phyloP scores from a whole-genome alignment of 1,140 invertebrate species.

The Belonocnema kinseyi region DNA sequence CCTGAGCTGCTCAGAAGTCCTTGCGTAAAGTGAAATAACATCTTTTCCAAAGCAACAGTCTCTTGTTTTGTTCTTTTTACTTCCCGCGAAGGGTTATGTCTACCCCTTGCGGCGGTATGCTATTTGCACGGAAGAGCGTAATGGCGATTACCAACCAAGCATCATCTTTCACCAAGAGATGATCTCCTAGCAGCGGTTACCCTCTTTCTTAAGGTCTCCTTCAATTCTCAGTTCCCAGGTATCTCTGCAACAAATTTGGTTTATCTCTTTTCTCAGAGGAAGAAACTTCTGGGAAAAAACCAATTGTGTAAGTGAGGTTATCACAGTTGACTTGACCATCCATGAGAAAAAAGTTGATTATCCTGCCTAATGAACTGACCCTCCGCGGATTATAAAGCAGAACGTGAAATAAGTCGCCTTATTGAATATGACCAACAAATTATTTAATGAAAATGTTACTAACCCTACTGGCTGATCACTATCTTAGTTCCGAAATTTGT shows the following conservation, averaged over 20 bases:
- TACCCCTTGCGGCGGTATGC: constrained; percentile 52
- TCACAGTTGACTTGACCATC: no score
- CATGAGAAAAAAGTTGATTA: no score
- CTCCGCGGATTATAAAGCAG: no score
- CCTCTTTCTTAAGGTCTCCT: background rate
- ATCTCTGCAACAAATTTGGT: background rate
- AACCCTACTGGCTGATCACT: no score
- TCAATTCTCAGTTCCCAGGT: background rate
- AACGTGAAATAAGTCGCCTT: no score
- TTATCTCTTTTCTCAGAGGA: background rate
- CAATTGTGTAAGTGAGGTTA: no score
- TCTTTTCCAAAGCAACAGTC: constrained; percentile 50
- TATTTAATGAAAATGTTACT: no score
- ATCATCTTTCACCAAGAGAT: constrained; percentile 39
- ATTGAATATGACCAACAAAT: no score
- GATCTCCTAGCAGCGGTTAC: background rate
- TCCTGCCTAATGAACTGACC: no score
- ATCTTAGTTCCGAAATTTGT: no score
- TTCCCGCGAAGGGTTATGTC: constrained; percentile 43
- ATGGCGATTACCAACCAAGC: constrained; percentile 50
- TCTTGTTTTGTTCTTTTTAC: background rate
- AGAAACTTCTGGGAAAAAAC: background rate
- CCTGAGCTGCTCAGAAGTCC: constrained; percentile 52
- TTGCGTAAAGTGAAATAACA: constrained; percentile 56
- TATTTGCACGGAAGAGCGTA: constrained; percentile 49